Evolutionary conservation across 2,113 vertebrate genomes (phyloP), one percentile per base, ranked within the genome.

Genomic region (Cottus gobio): DNA sequence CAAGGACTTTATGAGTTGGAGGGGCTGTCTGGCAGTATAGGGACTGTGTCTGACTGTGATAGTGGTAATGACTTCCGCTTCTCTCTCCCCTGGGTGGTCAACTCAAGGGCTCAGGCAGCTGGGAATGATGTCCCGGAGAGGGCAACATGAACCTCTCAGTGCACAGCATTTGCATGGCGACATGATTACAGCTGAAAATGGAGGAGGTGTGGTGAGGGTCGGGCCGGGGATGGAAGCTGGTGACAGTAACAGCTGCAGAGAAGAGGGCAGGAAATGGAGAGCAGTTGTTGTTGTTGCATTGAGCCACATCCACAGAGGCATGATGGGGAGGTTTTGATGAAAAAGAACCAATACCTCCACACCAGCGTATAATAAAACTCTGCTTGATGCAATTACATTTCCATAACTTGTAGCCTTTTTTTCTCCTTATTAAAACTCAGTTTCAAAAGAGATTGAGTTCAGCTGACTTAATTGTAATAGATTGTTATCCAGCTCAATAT

Each of bases 1-100:
- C 90, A 91, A 93, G 90, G 91, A 90, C 91, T 91, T 92, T 89
- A 64, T 75, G 87, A 90, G 80, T 90, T 85, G 77, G 77, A 89
- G 80, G 86, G 86, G 84, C 80, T 84, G 84, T 80, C 85, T 90
- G 85, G 83, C 71, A 82, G 79, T 68, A 62, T 61, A 64, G 68
- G 77, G 84, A 70, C 80, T 65, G 85, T 71, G 87, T 70, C 89
- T 77, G 83, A 62, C 82, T 93, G 84, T 89, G 91, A 92, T 89
- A 89, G 92, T 71, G 74, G 87, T 88, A 91, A 94, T 94, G 89
- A 91, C 91, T 92, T 91, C 91, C 90, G 90, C 77, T 80, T 85
- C 79, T 87, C 54, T 79, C 85, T 92, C 92, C 92, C 92, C 80
- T 89, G 92, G 91, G 94, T 90, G 92, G 92, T 91, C 89, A 91